These are phyloP conservation scores for Thera obeliscata DNA, from an alignment of 2,888 invertebrate genomes.

Conservation along the genomic window DNA sequence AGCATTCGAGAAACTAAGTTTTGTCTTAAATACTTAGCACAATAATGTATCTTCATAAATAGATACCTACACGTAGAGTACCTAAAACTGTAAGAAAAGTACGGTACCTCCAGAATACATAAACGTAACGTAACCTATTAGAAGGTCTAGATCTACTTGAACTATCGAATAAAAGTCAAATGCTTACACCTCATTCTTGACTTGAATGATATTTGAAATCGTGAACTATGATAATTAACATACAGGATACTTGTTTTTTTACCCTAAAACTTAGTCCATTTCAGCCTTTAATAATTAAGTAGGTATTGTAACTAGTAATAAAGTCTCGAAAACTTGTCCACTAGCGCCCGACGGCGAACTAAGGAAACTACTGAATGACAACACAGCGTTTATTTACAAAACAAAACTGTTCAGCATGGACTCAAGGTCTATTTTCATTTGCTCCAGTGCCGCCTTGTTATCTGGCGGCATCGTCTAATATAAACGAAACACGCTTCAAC, in stretches of 20 bases:
- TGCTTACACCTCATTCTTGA: too few species aligned
- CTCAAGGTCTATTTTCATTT: constrained; percentile 56
- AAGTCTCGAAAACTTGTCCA: constrained; percentile 55
- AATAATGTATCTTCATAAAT: too few species aligned
- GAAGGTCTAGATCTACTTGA: too few species aligned
- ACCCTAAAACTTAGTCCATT: not conserved
- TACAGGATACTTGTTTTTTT: not conserved
- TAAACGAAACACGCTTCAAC: constrained; percentile 47
- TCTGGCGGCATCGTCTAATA: constrained; percentile 69
- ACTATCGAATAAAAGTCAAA: too few species aligned
- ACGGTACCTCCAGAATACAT: too few species aligned
- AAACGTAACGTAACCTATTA: too few species aligned
- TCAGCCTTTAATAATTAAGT: not conserved
- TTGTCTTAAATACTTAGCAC: too few species aligned
- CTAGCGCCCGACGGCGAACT: constrained; percentile 72
- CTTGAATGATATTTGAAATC: too few species aligned
- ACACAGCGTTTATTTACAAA: constrained; percentile 37
- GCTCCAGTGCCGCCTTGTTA: constrained; percentile 57
- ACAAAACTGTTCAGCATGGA: not conserved
- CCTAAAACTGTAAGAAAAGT: too few species aligned
- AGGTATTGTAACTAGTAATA: not conserved
- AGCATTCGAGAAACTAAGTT: too few species aligned
- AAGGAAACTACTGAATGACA: constrained; percentile 71
- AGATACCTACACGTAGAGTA: too few species aligned
- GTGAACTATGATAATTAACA: not conserved